phyloP scores from a whole-genome alignment of 2,797 vertebrate species.

The Remorina albescens region DNA sequence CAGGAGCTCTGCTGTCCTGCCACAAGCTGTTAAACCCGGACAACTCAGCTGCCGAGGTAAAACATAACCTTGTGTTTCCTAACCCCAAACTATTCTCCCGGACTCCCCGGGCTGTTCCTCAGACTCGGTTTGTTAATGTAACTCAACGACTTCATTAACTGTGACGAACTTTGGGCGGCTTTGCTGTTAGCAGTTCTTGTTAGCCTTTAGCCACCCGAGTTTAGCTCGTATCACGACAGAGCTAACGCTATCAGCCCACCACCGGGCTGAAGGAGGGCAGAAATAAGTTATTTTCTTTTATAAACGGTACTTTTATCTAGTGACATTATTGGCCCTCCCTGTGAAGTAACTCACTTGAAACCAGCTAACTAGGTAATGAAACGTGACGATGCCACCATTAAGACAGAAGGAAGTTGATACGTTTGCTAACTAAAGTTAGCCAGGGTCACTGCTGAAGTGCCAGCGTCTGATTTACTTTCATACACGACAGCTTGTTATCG shows the following conservation, averaged over 20 bases:
- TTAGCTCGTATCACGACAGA: conserved; percentile 16
- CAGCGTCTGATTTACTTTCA: not conserved
- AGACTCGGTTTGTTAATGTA: not conserved
- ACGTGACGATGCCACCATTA: not conserved
- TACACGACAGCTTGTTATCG: not conserved
- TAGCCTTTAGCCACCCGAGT: conserved; percentile 42
- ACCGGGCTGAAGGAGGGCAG: not conserved
- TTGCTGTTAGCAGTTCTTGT: conserved; percentile 37
- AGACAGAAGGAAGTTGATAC: conserved; percentile 11
- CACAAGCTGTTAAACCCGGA: conserved; percentile 18
- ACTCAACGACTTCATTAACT: not conserved
- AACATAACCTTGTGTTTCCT: not conserved
- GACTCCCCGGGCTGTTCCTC: rapidly evolving
- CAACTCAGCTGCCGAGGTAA: conserved; percentile 49
- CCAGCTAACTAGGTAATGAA: not conserved
- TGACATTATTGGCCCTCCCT: rapidly evolving
- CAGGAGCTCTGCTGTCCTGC: conserved; percentile 14
- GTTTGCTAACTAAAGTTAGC: conserved; percentile 44
- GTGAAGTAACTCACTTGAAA: no score
- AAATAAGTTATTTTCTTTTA: conserved; percentile 1
- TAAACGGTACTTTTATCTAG: not conserved
- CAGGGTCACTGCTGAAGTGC: not conserved
- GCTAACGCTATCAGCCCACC: conserved; percentile 23
- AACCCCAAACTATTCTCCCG: not conserved
- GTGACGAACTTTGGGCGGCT: not conserved